Evolutionary conservation across 2,797 vertebrate species (phyloP).

Genomic region (Fratercula arctica): DNA sequence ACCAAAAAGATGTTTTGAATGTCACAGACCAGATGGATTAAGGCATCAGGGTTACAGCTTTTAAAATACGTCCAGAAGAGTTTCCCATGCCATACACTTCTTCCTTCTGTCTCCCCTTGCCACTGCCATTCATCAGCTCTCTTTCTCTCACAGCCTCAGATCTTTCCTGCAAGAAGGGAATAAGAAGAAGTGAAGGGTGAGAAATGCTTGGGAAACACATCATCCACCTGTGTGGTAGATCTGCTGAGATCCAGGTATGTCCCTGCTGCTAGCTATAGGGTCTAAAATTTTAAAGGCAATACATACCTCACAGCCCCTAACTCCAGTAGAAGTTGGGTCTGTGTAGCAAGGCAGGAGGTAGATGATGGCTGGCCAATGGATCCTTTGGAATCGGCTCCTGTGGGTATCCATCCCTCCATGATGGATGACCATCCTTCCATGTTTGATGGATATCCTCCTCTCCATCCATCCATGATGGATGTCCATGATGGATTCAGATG

Average conservation of each 20-base stretch:
- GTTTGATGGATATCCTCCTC: background rate
- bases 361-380: background rate
- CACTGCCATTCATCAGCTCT: background rate
- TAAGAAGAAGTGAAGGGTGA: background rate
- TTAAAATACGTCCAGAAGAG: background rate
- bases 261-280: background rate
- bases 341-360: background rate
- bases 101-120: background rate
- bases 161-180: background rate
- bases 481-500: background rate
- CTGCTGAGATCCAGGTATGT: background rate
- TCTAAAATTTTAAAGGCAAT: background rate
- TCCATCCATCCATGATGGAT: background rate
- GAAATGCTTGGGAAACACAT: background rate
- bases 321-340: background rate
- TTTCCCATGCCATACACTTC: background rate
- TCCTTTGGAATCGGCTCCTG: background rate
- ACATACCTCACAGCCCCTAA: background rate
- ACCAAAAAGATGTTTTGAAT: background rate
- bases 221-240: background rate
- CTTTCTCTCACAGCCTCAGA: background rate
- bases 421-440: background rate
- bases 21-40: background rate
- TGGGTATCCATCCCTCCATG: accelerated
- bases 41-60: background rate